A percentile compares a stretch with the other conserved stretches of the same genome.
Evolutionary conservation across 2,888 invertebrate genomes (phyloP).

Genomic region (Gymnoscelis rufifasciata): DNA sequence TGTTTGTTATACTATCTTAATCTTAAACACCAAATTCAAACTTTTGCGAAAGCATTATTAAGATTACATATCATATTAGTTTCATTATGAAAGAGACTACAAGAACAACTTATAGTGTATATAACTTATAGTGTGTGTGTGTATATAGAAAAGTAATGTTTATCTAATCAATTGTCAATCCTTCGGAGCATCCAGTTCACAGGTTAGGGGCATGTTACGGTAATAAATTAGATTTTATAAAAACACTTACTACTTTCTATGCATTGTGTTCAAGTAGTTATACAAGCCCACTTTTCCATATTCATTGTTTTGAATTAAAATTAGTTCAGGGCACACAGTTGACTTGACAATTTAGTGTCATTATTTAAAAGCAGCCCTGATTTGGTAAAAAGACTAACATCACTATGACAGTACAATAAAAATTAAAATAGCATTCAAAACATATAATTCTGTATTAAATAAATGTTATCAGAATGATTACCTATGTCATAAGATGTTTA

Average conservation of each 20-base stretch:
- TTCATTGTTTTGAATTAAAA: conserved; percentile 39
- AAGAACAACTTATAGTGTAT: too few species aligned
- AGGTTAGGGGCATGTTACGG: too few species aligned
- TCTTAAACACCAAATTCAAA: too few species aligned
- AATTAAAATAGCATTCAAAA: conserved; percentile 27
- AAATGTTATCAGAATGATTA: conserved; percentile 52
- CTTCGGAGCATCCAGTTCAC: too few species aligned
- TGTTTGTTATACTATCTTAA: too few species aligned
- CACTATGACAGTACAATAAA: conserved; percentile 31
- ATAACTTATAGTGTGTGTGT: too few species aligned
- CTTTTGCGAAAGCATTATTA: too few species aligned
- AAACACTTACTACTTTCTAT: conserved; percentile 72
- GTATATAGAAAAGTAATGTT: too few species aligned
- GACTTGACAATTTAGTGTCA: conserved; percentile 60
- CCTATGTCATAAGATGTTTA: conserved; percentile 52
- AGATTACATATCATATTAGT: too few species aligned
- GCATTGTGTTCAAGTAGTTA: conserved; percentile 50
- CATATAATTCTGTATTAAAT: conserved; percentile 50
- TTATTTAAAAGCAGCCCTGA: conserved; percentile 51
- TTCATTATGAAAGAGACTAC: too few species aligned
- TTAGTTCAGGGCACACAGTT: conserved; percentile 35
- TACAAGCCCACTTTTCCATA: conserved; percentile 31
- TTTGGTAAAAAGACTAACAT: conserved; percentile 31
- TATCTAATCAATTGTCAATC: too few species aligned
- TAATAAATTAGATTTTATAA: too few species aligned